Base-by-base conservation (phyloP, 2,888 invertebrate genomes). In the Merodon equestris region DNA sequence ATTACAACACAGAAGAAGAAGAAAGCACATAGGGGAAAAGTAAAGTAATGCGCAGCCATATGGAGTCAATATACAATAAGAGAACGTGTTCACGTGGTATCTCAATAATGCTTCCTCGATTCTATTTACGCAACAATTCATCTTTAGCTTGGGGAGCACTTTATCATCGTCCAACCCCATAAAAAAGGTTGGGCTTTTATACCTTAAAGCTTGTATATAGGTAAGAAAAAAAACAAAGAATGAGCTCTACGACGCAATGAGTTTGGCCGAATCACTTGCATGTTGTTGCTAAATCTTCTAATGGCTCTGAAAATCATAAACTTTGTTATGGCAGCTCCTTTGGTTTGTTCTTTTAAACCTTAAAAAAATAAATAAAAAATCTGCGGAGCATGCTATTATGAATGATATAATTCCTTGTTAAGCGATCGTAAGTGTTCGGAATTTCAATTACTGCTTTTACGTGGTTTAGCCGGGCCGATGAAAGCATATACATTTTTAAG, bases 81-180 rank as follows among this genome's bases (percentile, higher is more conserved):
- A 68, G 63, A 74, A 79, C 48, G 14, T 15, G 18, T 57, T 10
- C 51, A 42, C 18, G 48, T 34, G 42, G 13, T 34, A 44, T 36
- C 34, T 58, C 58, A 56, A 64, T 61, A 57, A 56, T 48, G 57
- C 58, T 42, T 57, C 40, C 38, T 44, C 64, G 53, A 58, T 58
- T 68, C 70, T 74, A 74, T 79, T 70, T 70, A 74, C 79, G 74
- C 70, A 74, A 74, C 79, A 73, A 79, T 79, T 79, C 79, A 74
- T 74, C 47, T 67, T 60, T 56, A 58, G 68, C 56, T 56, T 54
- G 50, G 79, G 74, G 68, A 70, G 68, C 74, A 70, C 68, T 79
- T 79, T 74, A 79, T 79, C 79, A 74, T 64, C 48, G 36, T 40
- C 47, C 44, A 51, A 27, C 27, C 27, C 27, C 27, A 27, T 7